Base-by-base conservation (phyloP, 1,140 invertebrate species). In the Helicoverpa zea region DNA sequence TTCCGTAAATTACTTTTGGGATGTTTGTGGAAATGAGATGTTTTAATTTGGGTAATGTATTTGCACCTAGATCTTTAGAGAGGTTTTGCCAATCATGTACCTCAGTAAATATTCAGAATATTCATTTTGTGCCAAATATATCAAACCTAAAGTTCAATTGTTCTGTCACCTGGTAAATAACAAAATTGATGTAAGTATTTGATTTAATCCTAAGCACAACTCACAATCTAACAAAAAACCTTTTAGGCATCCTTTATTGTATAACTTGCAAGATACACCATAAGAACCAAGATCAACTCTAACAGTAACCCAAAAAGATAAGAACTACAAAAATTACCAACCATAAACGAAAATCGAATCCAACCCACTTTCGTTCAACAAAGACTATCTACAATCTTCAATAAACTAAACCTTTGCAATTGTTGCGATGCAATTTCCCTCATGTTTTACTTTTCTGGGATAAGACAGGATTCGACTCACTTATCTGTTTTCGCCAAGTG, bases 401-500 rank as follows among this genome's bases (percentile, higher is more conserved):
- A 73, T 58, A 58, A 43, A 56, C 51, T 58, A 73, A 56, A 73
- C 70, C 70, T 29, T 23, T 49, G 14, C 63, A 52, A 79, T 79
- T 70, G 77, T 70, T 35, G 35, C 68, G 49, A 80, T 74, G 49
- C 68, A 74, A 63, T 74, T 80, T 74, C 49, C 29, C 58, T 64
- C 70, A 56, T 74, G 70, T 80, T 80, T 80, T 80, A 74, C 79
- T 80, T 74, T 64, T 80, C 68, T 59, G 30, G 59, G 56, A 73
- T 80, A 80, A 80, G 56, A 54, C 49, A 64, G 59, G 68, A 64
- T 73, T 64, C 51, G 52, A 83, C 72, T 70, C 77, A 79, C 81
- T 83, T 83, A 83, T 83, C 78, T 80, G 58, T 83, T 82, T 79
- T 76, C 73, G 63, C 70, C 30, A 64, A 83, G 77, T 83, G 77